Evolutionary conservation across 2,797 vertebrate species (phyloP), one percentile per base, ranked within the genome.

Genomic region (Borostomias antarcticus): DNA sequence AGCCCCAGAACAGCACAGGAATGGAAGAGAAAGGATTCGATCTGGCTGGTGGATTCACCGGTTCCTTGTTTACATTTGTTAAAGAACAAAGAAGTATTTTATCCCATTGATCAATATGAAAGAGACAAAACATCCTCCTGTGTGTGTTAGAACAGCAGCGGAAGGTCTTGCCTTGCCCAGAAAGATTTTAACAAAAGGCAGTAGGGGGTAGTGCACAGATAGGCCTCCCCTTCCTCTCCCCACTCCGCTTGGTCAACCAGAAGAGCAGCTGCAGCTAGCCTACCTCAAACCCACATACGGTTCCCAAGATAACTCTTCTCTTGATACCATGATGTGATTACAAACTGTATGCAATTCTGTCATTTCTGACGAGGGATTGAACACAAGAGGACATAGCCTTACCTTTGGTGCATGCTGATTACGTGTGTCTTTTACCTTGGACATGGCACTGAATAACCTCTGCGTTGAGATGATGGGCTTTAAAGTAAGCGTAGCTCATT

Each of bases 141-240:
- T n/a, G n/a, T n/a, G n/a, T n/a, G n/a, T n/a, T n/a, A n/a, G n/a
- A n/a, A n/a, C n/a, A n/a, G n/a, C n/a, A n/a, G n/a, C n/a, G n/a
- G n/a, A n/a, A n/a, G n/a, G n/a, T n/a, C n/a, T n/a, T n/a, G n/a
- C n/a, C n/a, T n/a, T n/a, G n/a, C n/a, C n/a, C n/a, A n/a, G n/a
- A n/a, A n/a, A n/a, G n/a, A n/a, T n/a, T n/a, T n/a, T n/a, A n/a
- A n/a, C n/a, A n/a, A n/a, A n/a, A n/a, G n/a, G n/a, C n/a, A n/a
- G 3, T 45, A 17, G 17, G 13, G 15, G 13, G 86, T 85, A 56
- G 68, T 78, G 75, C 79, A 77, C 61, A 65, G 66, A n/a, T 6
- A 67, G 48, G 66, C 74, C 69, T 77, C 66, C 80, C 56, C 74
- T 32, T n/a, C 67, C 66, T 54, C 54, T 79, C n/a, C 40, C 9